Percentiles rank a stretch among this genome's conserved stretches.
Conservation (phyloP, 2,113 vertebrate genomes). For the Pantherophis guttatus region DNA sequence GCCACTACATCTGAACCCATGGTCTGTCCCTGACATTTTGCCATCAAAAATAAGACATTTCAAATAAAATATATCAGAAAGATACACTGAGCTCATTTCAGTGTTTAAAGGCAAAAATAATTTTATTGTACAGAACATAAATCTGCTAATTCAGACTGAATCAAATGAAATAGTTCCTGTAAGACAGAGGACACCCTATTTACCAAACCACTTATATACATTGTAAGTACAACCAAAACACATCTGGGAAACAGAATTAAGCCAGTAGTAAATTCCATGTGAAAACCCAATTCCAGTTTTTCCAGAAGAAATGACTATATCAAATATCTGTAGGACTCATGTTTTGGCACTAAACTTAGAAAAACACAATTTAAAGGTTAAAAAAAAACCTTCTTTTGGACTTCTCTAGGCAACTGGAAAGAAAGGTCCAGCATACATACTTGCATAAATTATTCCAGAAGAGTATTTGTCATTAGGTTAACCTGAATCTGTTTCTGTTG, state of each 20-base stretch:
- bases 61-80: constrained; percentile 20
- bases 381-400: not conserved
- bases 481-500: constrained; percentile 29
- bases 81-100: constrained; percentile 41
- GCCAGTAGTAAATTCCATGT: not conserved
- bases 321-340: not conserved
- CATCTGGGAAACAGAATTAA: not conserved
- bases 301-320: not conserved
- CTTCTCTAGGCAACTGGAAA: constrained; percentile 43
- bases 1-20: not conserved
- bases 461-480: constrained; percentile 44
- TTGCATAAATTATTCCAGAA: constrained; percentile 49
- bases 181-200: constrained; percentile 32
- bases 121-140: constrained; percentile 61
- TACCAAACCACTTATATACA: constrained; percentile 22
- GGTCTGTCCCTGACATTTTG: not conserved
- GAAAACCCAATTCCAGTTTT: not conserved
- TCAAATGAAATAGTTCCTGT: constrained; percentile 40
- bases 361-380: not conserved
- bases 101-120: constrained; percentile 62
- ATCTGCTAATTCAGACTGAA: constrained; percentile 44
- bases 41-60: not conserved
- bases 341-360: not conserved
- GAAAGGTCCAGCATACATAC: constrained; percentile 34
- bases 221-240: constrained; percentile 14